Percentiles rank a stretch among this genome's conserved stretches.
phyloP scores from a whole-genome alignment of 2,888 invertebrate species.

The Macropis europaea region DNA sequence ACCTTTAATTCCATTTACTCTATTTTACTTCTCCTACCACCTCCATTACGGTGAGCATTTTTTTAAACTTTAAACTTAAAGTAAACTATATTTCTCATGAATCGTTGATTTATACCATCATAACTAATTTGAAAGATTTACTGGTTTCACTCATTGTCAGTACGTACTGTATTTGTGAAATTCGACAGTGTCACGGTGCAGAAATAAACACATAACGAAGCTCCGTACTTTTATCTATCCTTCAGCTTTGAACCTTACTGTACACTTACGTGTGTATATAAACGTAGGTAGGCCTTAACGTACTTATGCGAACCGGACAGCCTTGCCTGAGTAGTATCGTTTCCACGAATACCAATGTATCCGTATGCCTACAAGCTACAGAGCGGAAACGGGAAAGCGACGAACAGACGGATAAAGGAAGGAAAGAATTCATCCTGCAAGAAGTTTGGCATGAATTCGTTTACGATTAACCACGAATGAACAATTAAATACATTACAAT shows the following conservation, averaged over 20 bases:
- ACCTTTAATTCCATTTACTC: no score
- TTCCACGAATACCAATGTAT: conserved; percentile 54
- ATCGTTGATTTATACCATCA: no score
- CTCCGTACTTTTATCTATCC: not conserved
- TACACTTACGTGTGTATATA: conserved; percentile 27
- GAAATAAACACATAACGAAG: no score
- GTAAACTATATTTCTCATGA: no score
- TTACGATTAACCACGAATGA: not conserved
- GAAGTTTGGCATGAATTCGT: not conserved
- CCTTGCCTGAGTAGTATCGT: conserved; percentile 55
- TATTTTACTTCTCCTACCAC: no score
- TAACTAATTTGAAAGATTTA: no score
- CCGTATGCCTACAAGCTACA: conserved; percentile 20
- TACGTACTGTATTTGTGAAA: no score
- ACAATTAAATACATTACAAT: not conserved
- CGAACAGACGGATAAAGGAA: not conserved
- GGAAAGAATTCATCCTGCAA: not conserved
- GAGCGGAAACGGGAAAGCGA: not conserved
- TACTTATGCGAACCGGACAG: conserved; percentile 51
- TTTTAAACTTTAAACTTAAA: no score
- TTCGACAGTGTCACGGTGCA: no score
- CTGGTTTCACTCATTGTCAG: no score
- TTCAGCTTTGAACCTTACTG: conserved; percentile 40
- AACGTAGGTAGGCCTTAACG: conserved; percentile 45
- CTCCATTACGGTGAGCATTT: no score